Conservation (phyloP, 1,140 invertebrate species). For the Aphaenogaster rudis region DNA sequence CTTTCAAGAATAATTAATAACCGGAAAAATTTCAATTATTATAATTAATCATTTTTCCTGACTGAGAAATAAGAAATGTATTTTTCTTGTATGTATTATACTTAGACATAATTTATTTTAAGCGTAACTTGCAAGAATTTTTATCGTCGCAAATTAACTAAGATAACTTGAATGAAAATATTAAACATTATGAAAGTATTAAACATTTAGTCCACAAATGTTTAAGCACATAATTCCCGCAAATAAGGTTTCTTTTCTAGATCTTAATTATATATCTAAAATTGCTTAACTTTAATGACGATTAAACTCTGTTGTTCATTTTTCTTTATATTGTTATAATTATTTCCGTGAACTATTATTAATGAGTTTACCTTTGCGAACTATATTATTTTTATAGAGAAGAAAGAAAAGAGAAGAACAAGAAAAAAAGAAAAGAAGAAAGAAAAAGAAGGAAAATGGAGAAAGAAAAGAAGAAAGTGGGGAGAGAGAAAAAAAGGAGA, state of each 20-base stretch:
- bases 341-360: neutral
- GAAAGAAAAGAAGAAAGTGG: conserved; percentile 31
- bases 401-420: neutral
- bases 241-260: neutral
- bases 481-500: neutral
- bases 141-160: neutral
- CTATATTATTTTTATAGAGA: neutral
- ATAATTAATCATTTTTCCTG: neutral
- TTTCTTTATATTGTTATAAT: neutral
- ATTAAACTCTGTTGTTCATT: neutral
- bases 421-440: neutral
- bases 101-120: neutral
- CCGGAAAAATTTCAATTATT: neutral
- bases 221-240: neutral
- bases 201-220: neutral
- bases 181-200: neutral
- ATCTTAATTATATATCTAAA: neutral
- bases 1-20: neutral
- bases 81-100: neutral
- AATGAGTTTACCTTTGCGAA: neutral
- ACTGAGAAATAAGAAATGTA: neutral
- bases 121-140: neutral
- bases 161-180: neutral
- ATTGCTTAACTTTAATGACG: neutral
- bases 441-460: conserved; percentile 33